Evolutionary conservation across 2,797 vertebrate species (phyloP).

Genomic region (Meda fulgida): DNA sequence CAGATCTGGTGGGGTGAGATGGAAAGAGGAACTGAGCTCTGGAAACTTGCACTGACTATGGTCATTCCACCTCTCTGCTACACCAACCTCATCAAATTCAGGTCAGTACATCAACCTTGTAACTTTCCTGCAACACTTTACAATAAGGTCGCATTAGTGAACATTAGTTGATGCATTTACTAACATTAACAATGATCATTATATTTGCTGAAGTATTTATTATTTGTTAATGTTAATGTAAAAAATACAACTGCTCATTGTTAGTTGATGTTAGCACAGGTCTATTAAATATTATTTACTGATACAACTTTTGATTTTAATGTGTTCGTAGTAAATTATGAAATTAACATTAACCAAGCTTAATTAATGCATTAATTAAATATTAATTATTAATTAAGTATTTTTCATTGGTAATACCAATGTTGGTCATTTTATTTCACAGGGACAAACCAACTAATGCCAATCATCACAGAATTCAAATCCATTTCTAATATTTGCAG

Average conservation of each 20-base stretch:
- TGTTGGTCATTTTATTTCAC: background rate
- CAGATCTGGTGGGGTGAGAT: constrained; percentile 95
- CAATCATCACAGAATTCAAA: background rate
- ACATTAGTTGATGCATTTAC: background rate
- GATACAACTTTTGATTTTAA: too few relatives aligned
- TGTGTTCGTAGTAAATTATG: too few relatives aligned
- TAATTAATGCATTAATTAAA: too few relatives aligned
- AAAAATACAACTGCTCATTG: background rate
- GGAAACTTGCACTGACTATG: constrained; percentile 84
- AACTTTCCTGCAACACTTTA: background rate
- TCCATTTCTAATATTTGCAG: background rate
- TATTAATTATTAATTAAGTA: too few relatives aligned
- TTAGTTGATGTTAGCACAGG: too few relatives aligned
- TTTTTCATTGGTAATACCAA: background rate
- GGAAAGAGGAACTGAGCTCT: constrained; percentile 82
- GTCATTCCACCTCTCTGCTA: constrained; percentile 87
- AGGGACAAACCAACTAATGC: background rate
- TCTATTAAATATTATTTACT: too few relatives aligned
- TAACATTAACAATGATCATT: background rate
- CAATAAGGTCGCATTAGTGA: background rate
- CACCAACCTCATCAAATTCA: constrained; percentile 84
- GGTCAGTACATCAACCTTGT: constrained; percentile 69
- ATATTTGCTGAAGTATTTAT: too few relatives aligned
- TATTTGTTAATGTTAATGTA: background rate
- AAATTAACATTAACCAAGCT: too few relatives aligned